Evolutionary conservation across 2,888 invertebrate species (phyloP), one percentile per base, ranked within the genome.

Genomic region (Andrena bicolor): DNA sequence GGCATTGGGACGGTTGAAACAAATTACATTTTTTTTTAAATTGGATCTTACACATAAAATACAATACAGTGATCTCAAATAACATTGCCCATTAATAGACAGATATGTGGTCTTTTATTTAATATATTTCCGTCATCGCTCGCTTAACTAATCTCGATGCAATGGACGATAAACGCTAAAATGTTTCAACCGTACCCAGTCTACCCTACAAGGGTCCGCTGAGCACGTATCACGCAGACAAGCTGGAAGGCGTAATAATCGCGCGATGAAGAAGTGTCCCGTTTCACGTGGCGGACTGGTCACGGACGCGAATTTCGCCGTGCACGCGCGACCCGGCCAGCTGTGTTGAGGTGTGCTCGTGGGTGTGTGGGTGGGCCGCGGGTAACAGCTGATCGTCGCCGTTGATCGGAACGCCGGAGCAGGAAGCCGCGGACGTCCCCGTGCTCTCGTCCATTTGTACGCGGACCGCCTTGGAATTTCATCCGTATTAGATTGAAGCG

Each of bases 401-500:
- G 86, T 89, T 86, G 88, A 89, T 89, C 88, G 86, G 78, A 83
- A 87, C 86, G 79, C 76, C 61, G 71, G 28, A 84, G 87, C 84
- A 88, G 86, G 89, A 90, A 88, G 86, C 83, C 61, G 85, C 76
- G 84, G 83, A 89, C 88, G 84, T 89, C 83, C 86, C 69, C 81
- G 86, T 82, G 84, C 86, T 88, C 88, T 86, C 79, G 83, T 89
- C 86, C 90, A 89, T 91, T 91, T 90, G 89, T 90, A 86, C 78
- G 60, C 76, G 56, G n/a, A 83, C 82, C 82, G 79, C 83, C 84
- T 88, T 74, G 90, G 90, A 90, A 90, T 90, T 90, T 85, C 88
- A 89, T 88, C 87, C 89, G 89, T 87, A 88, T 89, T 89, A 88
- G 91, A 91, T 91, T 90, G 83, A 84, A 89, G 78, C 66, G 77